Percentiles rank a stretch among this genome's conserved stretches.
Conservation (phyloP, 2,113 vertebrate species). For the Pagrus major region DNA sequence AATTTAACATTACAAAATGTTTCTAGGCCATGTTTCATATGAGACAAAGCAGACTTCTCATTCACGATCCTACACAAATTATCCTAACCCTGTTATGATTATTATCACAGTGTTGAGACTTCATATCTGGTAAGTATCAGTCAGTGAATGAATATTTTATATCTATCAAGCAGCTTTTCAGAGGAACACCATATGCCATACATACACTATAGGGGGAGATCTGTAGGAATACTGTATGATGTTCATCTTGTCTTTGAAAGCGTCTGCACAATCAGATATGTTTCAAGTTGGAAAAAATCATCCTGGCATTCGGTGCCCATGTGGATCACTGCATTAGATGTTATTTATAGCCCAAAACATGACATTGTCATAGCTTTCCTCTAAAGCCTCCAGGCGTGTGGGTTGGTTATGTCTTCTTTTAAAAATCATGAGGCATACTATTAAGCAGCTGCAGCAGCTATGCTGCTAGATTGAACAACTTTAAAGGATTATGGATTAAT, state of each 20-base stretch:
- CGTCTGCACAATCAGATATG: conserved; percentile 17
- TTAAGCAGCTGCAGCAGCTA: conserved; percentile 33
- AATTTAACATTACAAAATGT: background rate
- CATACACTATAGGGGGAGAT: background rate
- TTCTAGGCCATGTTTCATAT: too few relatives aligned
- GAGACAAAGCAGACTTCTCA: background rate
- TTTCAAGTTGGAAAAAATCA: conserved; percentile 22
- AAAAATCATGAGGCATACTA: conserved; percentile 33
- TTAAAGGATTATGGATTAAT: conserved; percentile 56
- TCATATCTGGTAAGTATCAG: background rate
- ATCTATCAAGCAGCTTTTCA: background rate
- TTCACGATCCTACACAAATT: too few relatives aligned
- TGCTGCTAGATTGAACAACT: conserved; percentile 50
- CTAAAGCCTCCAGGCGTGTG: conserved; percentile 41
- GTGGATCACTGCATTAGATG: conserved; percentile 28
- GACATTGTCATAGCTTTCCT: conserved; percentile 40
- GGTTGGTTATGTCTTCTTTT: conserved; percentile 40
- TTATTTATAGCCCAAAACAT: conserved; percentile 65
- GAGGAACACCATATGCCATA: background rate
- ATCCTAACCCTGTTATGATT: background rate
- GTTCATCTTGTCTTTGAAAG: conserved; percentile 1
- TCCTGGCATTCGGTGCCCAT: conserved; percentile 6
- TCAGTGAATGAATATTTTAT: background rate
- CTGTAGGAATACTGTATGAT: background rate
- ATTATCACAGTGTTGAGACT: background rate